Evolutionary conservation across 2,797 vertebrate species (phyloP).

Genomic region (Leptoclinus maculatus): DNA sequence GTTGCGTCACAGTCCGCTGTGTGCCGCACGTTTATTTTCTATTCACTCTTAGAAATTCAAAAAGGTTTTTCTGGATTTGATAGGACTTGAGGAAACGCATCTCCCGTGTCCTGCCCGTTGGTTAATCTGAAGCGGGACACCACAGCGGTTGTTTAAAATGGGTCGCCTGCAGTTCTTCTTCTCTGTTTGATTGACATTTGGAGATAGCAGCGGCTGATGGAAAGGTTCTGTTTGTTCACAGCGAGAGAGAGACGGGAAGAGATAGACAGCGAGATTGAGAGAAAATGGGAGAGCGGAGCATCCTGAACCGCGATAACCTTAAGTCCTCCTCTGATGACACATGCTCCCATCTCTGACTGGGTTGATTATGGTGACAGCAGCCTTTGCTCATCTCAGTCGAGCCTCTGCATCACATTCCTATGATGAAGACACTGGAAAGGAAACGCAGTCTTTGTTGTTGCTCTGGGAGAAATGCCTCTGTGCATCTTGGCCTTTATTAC

Average conservation of each 20-base stretch:
- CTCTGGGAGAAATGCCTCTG: slow-evolving; percentile 26
- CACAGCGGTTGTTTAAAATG: slow-evolving; percentile 42
- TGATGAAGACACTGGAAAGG: slow-evolving; percentile 36
- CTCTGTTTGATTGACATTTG: slow-evolving; percentile 62
- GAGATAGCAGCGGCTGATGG: slow-evolving; percentile 54
- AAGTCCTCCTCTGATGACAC: slow-evolving; percentile 65
- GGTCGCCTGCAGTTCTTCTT: slow-evolving; percentile 35
- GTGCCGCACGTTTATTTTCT: slow-evolving; percentile 8
- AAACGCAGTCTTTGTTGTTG: slow-evolving; percentile 26
- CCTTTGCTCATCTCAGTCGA: slow-evolving; percentile 42
- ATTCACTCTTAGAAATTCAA: slow-evolving; percentile 26
- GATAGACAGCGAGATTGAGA: slow-evolving; percentile 38
- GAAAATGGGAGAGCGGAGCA: slow-evolving; percentile 45
- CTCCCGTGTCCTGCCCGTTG: slow-evolving; percentile 1
- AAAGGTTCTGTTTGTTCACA: slow-evolving; percentile 55
- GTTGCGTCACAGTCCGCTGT: background rate
- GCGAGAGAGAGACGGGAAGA: slow-evolving; percentile 8
- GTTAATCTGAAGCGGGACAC: slow-evolving; percentile 36
- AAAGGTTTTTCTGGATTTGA: slow-evolving; percentile 17
- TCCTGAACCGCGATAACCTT: slow-evolving; percentile 59
- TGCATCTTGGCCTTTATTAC: background rate
- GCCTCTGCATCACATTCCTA: slow-evolving; percentile 35
- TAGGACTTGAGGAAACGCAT: slow-evolving; percentile 7
- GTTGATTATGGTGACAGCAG: slow-evolving; percentile 59
- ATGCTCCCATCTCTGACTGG: slow-evolving; percentile 48